Evolutionary conservation across 2,113 vertebrate species (phyloP).

Genomic region (Scolopax mira): DNA sequence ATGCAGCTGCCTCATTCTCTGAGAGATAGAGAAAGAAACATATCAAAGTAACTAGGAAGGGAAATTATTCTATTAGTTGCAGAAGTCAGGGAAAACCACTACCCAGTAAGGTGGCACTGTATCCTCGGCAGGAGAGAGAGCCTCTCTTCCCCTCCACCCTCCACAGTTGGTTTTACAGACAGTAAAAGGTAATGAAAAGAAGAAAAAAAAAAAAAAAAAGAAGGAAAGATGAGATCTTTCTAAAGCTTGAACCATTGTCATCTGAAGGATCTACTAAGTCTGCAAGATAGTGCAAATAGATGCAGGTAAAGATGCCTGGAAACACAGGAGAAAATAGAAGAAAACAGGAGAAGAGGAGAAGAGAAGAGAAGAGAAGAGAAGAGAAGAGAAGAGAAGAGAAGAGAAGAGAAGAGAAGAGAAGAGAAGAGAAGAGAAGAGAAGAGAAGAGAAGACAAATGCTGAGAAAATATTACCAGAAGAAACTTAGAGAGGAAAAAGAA

Average conservation of each 20-base stretch:
- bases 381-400: neutral
- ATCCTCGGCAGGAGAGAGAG: neutral
- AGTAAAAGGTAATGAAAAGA: neutral
- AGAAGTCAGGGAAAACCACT: neutral
- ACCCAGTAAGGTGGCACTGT: neutral
- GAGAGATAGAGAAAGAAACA: neutral
- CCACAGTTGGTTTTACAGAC: neutral
- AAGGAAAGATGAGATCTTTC: neutral
- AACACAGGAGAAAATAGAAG: neutral
- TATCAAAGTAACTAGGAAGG: neutral
- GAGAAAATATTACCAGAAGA: neutral
- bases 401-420: neutral
- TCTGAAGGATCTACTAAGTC: neutral
- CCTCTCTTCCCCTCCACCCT: neutral
- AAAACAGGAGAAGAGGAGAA: no score
- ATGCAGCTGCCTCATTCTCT: neutral
- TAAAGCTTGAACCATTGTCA: neutral
- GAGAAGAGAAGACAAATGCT: neutral
- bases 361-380: neutral
- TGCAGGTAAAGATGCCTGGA: neutral
- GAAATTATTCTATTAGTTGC: conserved; percentile 22
- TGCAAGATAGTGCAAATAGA: neutral
- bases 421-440: neutral
- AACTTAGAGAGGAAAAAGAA: neutral
- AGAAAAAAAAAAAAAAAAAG: neutral